Evolutionary conservation across 2,888 invertebrate genomes (phyloP).

Genomic region (Pheosia gnoma): DNA sequence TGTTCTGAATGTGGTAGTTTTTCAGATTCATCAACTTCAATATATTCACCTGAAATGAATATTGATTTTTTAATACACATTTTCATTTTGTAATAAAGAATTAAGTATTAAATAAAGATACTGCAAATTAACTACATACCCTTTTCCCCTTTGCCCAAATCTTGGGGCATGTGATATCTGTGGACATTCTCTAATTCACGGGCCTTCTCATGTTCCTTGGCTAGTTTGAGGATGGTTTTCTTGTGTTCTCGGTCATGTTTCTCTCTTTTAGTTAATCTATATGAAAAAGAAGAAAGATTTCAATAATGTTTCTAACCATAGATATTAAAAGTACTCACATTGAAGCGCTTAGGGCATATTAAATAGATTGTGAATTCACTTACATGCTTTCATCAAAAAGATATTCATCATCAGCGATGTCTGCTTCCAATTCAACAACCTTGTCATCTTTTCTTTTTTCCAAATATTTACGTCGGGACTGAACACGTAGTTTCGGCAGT

Average conservation of each 20-base stretch:
- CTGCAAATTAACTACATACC: conserved; percentile 59
- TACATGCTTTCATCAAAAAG: conserved; percentile 95
- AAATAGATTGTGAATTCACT: conserved; percentile 54
- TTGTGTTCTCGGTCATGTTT: conserved; percentile 94
- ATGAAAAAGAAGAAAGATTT: conserved; percentile 32
- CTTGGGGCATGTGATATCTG: conserved; percentile 97
- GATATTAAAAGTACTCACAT: neutral
- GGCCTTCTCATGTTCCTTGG: conserved; percentile 98
- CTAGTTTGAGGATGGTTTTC: conserved; percentile 94
- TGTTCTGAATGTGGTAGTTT: conserved; percentile 93
- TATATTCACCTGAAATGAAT: conserved; percentile 85
- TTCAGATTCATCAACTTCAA: conserved; percentile 94
- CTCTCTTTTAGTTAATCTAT: conserved; percentile 93
- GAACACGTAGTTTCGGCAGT: conserved; percentile 93
- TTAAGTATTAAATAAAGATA: too few relatives aligned
- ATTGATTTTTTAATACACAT: too few relatives aligned
- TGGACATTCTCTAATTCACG: conserved; percentile 96
- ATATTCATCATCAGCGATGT: conserved; percentile 98
- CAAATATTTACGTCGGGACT: conserved; percentile 96
- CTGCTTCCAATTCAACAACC: conserved; percentile 96
- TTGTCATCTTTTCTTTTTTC: conserved; percentile 98
- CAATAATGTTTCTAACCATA: neutral
- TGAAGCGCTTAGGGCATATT: too few relatives aligned
- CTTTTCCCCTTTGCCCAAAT: conserved; percentile 89
- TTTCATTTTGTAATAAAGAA: too few relatives aligned